Conservation (phyloP, 1,140 invertebrate species). For the Chionoecetes opilio region DNA sequence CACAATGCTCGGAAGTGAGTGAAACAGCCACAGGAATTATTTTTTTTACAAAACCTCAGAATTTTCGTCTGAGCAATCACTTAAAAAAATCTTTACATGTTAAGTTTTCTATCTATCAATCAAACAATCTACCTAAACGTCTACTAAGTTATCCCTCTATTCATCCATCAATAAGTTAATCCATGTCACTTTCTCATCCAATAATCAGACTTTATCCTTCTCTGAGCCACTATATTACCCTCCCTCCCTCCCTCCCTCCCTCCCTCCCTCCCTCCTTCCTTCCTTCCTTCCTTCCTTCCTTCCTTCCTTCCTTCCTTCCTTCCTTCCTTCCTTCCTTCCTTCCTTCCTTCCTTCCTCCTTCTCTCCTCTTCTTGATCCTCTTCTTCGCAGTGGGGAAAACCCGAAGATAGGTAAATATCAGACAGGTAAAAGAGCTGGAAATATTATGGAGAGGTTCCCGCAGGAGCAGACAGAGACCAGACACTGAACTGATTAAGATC, state of each 20-base stretch:
- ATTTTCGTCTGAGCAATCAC: no score
- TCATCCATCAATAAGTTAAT: no score
- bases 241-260: no score
- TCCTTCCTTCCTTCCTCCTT: neutral
- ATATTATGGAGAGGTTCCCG: constrained; percentile 2
- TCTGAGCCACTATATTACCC: no score
- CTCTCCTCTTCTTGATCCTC: neutral
- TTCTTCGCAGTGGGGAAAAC: neutral
- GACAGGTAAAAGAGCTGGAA: neutral
- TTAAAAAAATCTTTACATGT: no score
- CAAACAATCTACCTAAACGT: no score
- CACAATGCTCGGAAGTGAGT: neutral
- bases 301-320: neutral
- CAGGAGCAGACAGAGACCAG: neutral
- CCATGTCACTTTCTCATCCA: no score
- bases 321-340: neutral
- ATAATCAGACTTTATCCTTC: no score
- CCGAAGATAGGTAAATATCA: neutral
- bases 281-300: neutral
- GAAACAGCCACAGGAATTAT: neutral
- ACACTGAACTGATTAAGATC: constrained; percentile 29
- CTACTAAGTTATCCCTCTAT: no score
- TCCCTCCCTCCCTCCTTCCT: no score
- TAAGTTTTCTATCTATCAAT: no score
- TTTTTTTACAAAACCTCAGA: no score